phyloP scores from a whole-genome alignment of 2,113 vertebrate species.

The Austrofundulus limnaeus region DNA sequence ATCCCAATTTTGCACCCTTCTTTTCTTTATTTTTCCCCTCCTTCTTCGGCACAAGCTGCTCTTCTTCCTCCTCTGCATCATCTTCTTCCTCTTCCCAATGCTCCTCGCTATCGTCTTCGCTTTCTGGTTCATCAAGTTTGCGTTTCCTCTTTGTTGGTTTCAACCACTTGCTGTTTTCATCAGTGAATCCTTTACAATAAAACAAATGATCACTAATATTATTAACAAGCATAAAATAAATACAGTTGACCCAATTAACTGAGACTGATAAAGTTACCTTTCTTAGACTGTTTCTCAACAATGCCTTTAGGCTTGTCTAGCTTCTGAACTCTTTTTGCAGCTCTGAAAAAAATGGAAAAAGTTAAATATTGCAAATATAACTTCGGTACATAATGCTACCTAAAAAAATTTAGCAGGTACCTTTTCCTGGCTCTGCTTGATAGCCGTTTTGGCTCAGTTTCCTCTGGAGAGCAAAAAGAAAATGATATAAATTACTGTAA shows the following conservation, averaged over 20 bases:
- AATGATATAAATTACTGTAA: not conserved
- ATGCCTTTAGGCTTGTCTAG: conserved; percentile 44
- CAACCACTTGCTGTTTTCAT: conserved; percentile 82
- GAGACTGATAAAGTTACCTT: conserved; percentile 58
- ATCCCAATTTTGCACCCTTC: not conserved
- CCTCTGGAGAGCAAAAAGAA: conserved; percentile 46
- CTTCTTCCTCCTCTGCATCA: conserved; percentile 50
- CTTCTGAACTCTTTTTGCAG: conserved; percentile 70
- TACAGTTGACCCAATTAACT: not conserved
- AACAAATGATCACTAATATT: not conserved
- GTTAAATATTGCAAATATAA: conserved; percentile 17
- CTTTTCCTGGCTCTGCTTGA: conserved; percentile 87
- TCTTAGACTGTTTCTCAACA: conserved; percentile 54
- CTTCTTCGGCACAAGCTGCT: conserved; percentile 27
- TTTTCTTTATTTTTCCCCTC: conserved; percentile 28
- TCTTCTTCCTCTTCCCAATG: conserved; percentile 73
- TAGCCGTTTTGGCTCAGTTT: conserved; percentile 78
- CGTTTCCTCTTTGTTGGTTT: conserved; percentile 80
- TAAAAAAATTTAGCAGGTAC: conserved; percentile 64
- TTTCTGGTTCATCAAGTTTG: conserved; percentile 62
- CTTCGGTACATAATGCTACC: not conserved
- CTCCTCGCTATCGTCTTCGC: conserved; percentile 76
- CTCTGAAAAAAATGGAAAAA: conserved; percentile 57
- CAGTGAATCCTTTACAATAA: conserved; percentile 77
- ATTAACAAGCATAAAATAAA: too few species aligned